Conservation (phyloP, 1,140 invertebrate genomes). For the Rhyzopertha dominica region DNA sequence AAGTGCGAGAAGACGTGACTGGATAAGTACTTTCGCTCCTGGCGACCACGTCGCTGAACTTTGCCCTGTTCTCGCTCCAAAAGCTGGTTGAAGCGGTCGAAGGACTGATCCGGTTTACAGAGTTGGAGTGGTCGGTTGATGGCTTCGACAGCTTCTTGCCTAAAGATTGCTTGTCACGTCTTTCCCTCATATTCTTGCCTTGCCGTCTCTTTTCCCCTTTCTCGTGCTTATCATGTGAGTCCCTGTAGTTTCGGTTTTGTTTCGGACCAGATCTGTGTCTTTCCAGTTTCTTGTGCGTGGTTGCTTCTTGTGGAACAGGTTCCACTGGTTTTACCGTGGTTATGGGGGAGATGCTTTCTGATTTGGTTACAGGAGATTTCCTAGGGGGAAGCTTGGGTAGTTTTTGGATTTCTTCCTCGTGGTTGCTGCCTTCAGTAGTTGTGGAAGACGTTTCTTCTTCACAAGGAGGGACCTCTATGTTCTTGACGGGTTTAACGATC, state of each 20-base stretch:
- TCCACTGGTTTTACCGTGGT: constrained; percentile 1
- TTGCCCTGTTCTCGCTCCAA: constrained; percentile 53
- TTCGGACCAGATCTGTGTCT: constrained; percentile 15
- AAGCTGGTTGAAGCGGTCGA: constrained; percentile 36
- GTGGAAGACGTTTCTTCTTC: constrained; percentile 70
- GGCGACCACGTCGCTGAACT: constrained; percentile 57
- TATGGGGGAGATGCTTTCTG: neutral
- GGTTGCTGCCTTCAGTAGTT: constrained; percentile 59
- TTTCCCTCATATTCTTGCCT: constrained; percentile 19
- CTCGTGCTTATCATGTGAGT: constrained; percentile 15
- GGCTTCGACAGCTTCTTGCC: constrained; percentile 15
- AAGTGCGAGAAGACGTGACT: constrained; percentile 22
- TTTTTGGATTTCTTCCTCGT: constrained; percentile 37
- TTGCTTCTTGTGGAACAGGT: constrained; percentile 3
- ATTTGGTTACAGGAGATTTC: constrained; percentile 2
- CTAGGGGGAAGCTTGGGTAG: constrained; percentile 15
- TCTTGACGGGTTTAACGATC: constrained; percentile 22
- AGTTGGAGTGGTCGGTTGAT: constrained; percentile 2
- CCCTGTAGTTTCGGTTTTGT: constrained; percentile 11
- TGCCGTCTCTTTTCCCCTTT: constrained; percentile 10
- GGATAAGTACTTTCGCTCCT: constrained; percentile 28
- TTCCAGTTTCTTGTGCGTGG: constrained; percentile 12
- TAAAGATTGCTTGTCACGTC: constrained; percentile 20
- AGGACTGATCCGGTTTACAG: constrained; percentile 13
- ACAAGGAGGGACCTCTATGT: constrained; percentile 41